Conservation (phyloP, 2,113 vertebrate genomes). For the Aspiorhynchus laticeps region DNA sequence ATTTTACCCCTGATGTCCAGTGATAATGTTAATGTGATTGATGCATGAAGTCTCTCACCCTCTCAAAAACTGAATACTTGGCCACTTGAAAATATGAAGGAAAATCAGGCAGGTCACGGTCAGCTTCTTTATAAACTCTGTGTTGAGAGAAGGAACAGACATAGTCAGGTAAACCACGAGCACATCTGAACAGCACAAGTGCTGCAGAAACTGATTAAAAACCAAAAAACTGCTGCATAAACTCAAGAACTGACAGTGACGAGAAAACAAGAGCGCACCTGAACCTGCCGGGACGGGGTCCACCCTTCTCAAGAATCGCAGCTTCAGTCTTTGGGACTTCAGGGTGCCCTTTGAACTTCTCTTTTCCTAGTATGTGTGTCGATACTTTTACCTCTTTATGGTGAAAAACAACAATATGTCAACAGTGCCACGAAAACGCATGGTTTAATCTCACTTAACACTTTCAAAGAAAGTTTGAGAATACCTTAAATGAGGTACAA, state of each 20-base stretch:
- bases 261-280: slow-evolving; percentile 61
- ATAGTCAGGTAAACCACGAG: background rate
- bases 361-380: background rate
- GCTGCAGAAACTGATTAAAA: background rate
- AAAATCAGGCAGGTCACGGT: slow-evolving; percentile 65
- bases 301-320: background rate
- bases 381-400: background rate
- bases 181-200: background rate
- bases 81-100: slow-evolving; percentile 81
- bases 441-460: background rate
- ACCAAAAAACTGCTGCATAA: background rate
- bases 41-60: slow-evolving; percentile 64
- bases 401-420: background rate
- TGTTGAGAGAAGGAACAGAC: slow-evolving; percentile 46
- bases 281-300: slow-evolving; percentile 42
- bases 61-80: slow-evolving; percentile 81
- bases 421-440: background rate
- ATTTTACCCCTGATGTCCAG: background rate
- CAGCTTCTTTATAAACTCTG: slow-evolving; percentile 69
- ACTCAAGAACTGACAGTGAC: background rate
- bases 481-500: background rate
- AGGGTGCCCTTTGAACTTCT: background rate
- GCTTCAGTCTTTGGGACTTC: background rate
- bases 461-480: background rate
- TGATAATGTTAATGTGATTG: background rate